Evolutionary conservation across 2,797 vertebrate genomes (phyloP).

Genomic region (Mustela erminea): DNA sequence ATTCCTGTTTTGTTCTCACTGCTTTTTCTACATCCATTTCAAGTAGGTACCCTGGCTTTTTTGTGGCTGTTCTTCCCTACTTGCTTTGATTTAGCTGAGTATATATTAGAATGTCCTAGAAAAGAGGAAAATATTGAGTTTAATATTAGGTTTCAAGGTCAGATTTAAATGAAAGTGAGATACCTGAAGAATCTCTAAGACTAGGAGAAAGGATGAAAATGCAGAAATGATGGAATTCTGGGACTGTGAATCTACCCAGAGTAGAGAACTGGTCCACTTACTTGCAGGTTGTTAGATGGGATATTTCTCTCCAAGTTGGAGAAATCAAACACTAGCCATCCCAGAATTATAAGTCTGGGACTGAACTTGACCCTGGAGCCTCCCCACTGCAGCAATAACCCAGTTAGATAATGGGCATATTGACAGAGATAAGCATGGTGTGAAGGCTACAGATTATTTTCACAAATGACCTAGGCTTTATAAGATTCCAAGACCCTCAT

Average conservation of each 20-base stretch:
- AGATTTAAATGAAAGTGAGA: neutral
- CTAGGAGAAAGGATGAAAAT: neutral
- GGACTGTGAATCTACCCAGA: neutral
- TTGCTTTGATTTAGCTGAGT: neutral
- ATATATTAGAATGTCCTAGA: neutral
- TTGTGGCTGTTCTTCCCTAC: neutral
- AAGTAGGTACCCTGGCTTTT: neutral
- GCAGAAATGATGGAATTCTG: neutral
- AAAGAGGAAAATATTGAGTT: neutral
- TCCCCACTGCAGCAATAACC: neutral
- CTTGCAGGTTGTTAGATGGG: neutral
- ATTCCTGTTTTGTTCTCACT: neutral
- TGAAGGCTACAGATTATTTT: neutral
- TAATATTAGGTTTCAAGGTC: neutral
- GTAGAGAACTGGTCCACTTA: neutral
- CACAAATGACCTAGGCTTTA: neutral
- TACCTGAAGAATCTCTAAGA: constrained; percentile 11
- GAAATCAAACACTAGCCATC: neutral
- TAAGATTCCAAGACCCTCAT: neutral
- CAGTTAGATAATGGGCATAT: neutral
- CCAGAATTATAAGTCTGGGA: neutral
- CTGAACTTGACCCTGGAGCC: neutral
- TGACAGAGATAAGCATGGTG: neutral
- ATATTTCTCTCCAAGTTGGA: neutral
- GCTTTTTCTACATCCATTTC: neutral